These are phyloP conservation scores for Zapornia atra DNA, from an alignment of 2,113 vertebrate genomes.

Conservation along the genomic window DNA sequence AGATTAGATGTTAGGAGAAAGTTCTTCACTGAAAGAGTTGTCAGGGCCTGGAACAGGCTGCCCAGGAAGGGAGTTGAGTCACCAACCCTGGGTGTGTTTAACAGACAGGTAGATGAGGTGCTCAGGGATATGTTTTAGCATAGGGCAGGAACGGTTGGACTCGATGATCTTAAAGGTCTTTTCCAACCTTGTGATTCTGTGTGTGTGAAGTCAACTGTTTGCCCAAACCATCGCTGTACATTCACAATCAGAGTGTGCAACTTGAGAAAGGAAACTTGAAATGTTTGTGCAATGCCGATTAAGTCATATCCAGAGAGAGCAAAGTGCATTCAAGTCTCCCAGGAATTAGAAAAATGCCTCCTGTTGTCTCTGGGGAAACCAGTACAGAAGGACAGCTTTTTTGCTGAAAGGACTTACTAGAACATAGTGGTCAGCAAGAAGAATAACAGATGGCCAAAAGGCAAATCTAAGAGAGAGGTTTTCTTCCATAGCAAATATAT, in stretches of 20 bases:
- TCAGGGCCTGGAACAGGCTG: too few species aligned
- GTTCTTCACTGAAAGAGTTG: too few species aligned
- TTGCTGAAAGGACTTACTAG: constrained; percentile 77
- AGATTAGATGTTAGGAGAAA: too few species aligned
- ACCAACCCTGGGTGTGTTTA: too few species aligned
- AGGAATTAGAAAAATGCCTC: not conserved
- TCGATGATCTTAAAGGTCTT: too few species aligned
- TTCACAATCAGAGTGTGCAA: not conserved
- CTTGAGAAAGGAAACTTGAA: not conserved
- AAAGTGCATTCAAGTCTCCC: not conserved
- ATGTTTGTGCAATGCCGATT: not conserved
- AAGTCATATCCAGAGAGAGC: not conserved
- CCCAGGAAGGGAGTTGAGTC: too few species aligned
- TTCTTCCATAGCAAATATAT: constrained; percentile 87
- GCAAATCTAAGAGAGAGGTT: constrained; percentile 82
- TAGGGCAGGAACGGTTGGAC: too few species aligned
- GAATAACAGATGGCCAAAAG: constrained; percentile 88
- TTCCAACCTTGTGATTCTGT: too few species aligned
- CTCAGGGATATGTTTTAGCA: too few species aligned
- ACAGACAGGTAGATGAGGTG: too few species aligned
- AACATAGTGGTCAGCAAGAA: constrained; percentile 88
- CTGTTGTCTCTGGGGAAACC: not conserved
- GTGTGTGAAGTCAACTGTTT: not conserved
- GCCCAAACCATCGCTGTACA: not conserved
- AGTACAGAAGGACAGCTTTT: not conserved